Evolutionary conservation across 2,797 vertebrate genomes (phyloP).

Genomic region (Scolopax bukidnonensis): DNA sequence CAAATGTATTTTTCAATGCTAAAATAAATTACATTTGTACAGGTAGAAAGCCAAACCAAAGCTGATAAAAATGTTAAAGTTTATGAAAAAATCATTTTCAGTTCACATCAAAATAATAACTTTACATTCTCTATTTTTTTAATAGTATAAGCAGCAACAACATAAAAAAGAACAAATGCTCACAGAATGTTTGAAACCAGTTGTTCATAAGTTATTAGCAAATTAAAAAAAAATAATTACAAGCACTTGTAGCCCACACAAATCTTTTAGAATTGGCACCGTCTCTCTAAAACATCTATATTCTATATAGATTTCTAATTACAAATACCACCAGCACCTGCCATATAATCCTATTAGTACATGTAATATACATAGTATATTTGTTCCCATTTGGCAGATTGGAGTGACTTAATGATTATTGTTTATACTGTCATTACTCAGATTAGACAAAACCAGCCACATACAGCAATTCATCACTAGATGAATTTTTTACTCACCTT

Average conservation of each 20-base stretch:
- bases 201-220: constrained; percentile 77
- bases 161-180: constrained; percentile 77
- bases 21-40: constrained; percentile 87
- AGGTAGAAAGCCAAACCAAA: constrained; percentile 88
- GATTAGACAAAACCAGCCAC: constrained; percentile 58
- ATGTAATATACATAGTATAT: constrained; percentile 85
- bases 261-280: constrained; percentile 87
- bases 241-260: constrained; percentile 87
- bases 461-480: constrained; percentile 59
- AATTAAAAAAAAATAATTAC: constrained; percentile 80
- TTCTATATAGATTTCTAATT: constrained; percentile 85
- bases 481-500: constrained; percentile 62
- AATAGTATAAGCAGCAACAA: constrained; percentile 84
- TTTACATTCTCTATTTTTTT: constrained; percentile 92
- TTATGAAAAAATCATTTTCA: constrained; percentile 89
- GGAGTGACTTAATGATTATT: constrained; percentile 73
- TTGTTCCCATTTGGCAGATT: constrained; percentile 81
- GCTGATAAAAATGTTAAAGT: constrained; percentile 88
- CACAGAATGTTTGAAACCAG: constrained; percentile 81
- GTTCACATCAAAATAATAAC: constrained; percentile 88
- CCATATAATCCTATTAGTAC: constrained; percentile 84
- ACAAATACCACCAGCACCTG: constrained; percentile 83
- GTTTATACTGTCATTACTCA: constrained; percentile 70
- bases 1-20: constrained; percentile 83
- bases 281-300: constrained; percentile 85